Base-by-base conservation (phyloP, 2,797 vertebrate genomes). In the Macropodus opercularis region DNA sequence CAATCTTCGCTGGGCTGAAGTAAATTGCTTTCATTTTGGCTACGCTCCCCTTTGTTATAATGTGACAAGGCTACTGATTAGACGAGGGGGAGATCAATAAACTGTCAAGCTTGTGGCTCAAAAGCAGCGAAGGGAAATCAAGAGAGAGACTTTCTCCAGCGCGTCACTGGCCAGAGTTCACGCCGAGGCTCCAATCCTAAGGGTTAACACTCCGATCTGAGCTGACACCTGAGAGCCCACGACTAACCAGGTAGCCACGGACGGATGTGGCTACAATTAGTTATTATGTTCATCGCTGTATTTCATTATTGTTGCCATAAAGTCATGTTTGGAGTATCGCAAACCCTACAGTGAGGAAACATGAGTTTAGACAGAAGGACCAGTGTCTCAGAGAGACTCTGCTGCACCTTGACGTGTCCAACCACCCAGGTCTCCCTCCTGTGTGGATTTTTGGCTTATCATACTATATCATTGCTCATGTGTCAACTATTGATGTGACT, bases 11-110 rank as follows among this genome's bases (percentile, higher is more conserved):
- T 50, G 75, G 75, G 85, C 87, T 84, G 84, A 81, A 90, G 88
- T 92, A 92, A 92, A 93, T 93, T 93, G 91, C 91, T 92, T 93
- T 93, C 88, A 89, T 92, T 92, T 92, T 80, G 80, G 77, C 84
- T 73, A 14, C 69, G 87, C 87, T 84, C 80, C 65, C 85, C 85
- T 92, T 92, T 92, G 91, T 92, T 92, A 88, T 91, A 90, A 90
- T 91, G 91, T 92, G 93, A 93, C 92, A 93, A 86, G 85, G 90
- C 89, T 90, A 85, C 92, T 92, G 92, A 93, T 94, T 92, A 92
- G 91, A 91, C 72, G 72, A 84, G 89, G 87, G 80, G 77, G 71
- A 76, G 91, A 93, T 94, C 92, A 90, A 93, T 94, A 93, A 87
- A 83, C 83, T 81, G 84, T 82, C 80, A 72, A 74, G 84, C 75